Evolutionary conservation across 2,797 vertebrate genomes (phyloP).

Genomic region (Darevskia nairensis): DNA sequence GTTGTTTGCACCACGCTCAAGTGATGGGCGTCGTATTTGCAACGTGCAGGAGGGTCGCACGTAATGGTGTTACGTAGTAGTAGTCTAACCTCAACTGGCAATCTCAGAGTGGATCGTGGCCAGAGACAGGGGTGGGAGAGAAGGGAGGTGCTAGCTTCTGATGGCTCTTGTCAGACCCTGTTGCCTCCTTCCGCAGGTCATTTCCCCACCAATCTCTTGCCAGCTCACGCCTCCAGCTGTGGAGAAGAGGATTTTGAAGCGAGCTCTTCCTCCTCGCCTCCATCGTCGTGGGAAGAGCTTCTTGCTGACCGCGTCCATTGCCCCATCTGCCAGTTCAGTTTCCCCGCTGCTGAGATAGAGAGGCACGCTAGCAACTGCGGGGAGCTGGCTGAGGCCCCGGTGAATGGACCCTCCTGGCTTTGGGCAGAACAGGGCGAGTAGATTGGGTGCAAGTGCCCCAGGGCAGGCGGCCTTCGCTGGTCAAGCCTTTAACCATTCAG

Average conservation of each 20-base stretch:
- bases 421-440: conserved; percentile 46
- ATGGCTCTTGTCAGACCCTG: fast-evolving
- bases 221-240: conserved; percentile 74
- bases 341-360: conserved; percentile 68
- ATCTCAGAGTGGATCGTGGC: too few species aligned
- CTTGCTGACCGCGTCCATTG: conserved; percentile 66
- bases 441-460: fast-evolving
- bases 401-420: neutral
- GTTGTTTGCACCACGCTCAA: neutral
- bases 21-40: too few species aligned
- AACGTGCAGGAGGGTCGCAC: too few species aligned
- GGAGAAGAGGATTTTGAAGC: conserved; percentile 63
- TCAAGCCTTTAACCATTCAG: neutral
- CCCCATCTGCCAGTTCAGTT: conserved; percentile 76
- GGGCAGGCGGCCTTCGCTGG: neutral
- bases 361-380: conserved; percentile 79
- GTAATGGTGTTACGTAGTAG: too few species aligned
- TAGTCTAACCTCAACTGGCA: too few species aligned
- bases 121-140: too few species aligned
- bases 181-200: conserved; percentile 58
- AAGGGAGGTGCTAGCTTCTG: too few species aligned
- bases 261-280: neutral
- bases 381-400: conserved; percentile 50
- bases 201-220: conserved; percentile 74
- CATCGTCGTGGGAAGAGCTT: neutral